phyloP scores from a whole-genome alignment of 2,888 invertebrate genomes.

The Neoaliturus tenellus region DNA sequence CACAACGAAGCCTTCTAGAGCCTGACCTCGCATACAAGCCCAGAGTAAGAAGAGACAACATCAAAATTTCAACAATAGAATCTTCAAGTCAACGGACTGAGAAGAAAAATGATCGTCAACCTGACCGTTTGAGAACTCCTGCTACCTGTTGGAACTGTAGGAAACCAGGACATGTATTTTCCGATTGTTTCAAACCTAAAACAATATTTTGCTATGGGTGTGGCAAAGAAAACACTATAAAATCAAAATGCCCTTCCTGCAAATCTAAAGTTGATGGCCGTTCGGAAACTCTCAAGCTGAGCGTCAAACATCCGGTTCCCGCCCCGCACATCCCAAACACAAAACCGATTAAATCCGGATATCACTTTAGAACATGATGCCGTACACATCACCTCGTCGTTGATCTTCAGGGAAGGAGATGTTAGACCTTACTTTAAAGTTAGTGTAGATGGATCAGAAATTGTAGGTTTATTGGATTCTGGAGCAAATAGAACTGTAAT shows the following conservation, averaged over 20 bases:
- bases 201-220: slow-evolving; percentile 5
- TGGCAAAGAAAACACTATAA: not conserved
- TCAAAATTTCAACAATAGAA: not conserved
- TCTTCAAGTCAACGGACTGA: not conserved
- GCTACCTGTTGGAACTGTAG: not conserved
- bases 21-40: slow-evolving; percentile 2
- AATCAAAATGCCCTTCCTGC: not conserved
- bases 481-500: too few relatives aligned
- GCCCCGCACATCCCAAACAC: not conserved
- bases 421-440: not conserved
- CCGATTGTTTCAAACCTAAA: not conserved
- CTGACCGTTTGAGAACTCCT: not conserved
- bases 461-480: slow-evolving; percentile 9
- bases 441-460: not conserved
- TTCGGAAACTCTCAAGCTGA: not conserved
- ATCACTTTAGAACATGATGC: not conserved
- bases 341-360: not conserved
- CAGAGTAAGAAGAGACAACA: not conserved
- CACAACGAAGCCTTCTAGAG: not conserved
- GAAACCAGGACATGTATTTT: not conserved
- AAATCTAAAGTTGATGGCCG: not conserved
- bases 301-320: not conserved
- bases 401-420: not conserved
- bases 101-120: not conserved
- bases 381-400: not conserved